Conservation (phyloP, 2,888 invertebrate genomes). For the Gnatocerus cornutus region DNA sequence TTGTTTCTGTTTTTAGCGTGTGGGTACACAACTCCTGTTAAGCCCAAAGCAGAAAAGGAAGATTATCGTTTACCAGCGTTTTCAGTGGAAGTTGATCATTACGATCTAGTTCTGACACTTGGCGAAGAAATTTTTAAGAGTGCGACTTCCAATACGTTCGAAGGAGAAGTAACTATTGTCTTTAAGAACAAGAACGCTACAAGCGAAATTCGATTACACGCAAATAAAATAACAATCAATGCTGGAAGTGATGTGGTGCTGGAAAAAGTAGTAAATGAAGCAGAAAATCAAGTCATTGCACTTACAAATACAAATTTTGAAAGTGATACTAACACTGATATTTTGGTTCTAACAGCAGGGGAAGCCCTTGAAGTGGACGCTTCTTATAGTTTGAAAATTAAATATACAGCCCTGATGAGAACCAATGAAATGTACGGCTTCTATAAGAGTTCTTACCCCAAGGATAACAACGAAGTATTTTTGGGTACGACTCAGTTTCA, state of each 20-base stretch:
- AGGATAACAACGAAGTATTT: constrained; percentile 66
- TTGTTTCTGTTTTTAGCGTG: not conserved
- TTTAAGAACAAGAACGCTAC: not conserved
- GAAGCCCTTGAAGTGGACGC: constrained; percentile 27
- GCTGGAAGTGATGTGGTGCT: not conserved
- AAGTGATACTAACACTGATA: constrained; percentile 18
- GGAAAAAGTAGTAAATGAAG: not conserved
- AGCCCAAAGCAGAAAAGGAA: not conserved
- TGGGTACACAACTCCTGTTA: not conserved
- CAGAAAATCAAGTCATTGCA: not conserved
- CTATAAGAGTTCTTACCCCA: constrained; percentile 66
- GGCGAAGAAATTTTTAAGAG: not conserved
- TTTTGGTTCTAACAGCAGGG: constrained; percentile 20
- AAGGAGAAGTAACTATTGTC: not conserved
- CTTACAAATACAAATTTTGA: not conserved
- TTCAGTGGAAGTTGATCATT: not conserved
- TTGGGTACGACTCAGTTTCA: constrained; percentile 82
- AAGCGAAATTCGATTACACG: not conserved
- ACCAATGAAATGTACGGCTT: constrained; percentile 71
- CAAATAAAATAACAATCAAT: constrained; percentile 1
- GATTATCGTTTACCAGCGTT: not conserved
- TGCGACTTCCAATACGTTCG: not conserved
- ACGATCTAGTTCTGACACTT: not conserved
- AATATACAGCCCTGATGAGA: constrained; percentile 60
- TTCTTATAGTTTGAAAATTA: constrained; percentile 57